Base-by-base conservation (phyloP, 2,888 invertebrate species). In the Aplocera efformata region DNA sequence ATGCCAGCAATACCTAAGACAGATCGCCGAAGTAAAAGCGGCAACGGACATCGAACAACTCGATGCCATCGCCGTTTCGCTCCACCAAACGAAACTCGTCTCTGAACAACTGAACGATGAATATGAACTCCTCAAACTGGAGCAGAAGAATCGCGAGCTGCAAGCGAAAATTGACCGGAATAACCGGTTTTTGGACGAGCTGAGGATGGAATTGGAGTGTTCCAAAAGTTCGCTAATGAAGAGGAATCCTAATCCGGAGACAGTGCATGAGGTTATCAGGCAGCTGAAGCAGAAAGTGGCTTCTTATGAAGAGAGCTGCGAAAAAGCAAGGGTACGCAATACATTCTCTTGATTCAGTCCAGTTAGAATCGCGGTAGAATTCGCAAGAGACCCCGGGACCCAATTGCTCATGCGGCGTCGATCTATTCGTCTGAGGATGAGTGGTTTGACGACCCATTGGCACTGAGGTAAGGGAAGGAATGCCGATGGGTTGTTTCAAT, bases 231-330 rank as follows among this genome's bases (percentile, higher is more conserved):
- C 67, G 0, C 49, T 88, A 32, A 44, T 45, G 0, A 53, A 40
- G 6, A 74, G 71, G 44, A 62, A 56, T 6, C 80, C 81, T 0
- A 82, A 73, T 46, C 79, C 82, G 0, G 76, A 75, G 3, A 78
- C 71, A 42, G 72, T 85, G 23, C 68, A 72, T 22, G 85, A 88
- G 8, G 62, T 67, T 47, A 72, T 84, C 1, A 64, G 77, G n/a
- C 77, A 79, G 56, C 50, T 79, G 60, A 79, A 73, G 39, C 77
- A 73, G 43, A 88, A 85, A 36, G 64, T 86, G 0, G 66, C 58
- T 6, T 75, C 76, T 0, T 88, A 88, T 60, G 83, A 85, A 44
- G 79, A 84, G 37, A 82, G 67, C 42, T 79, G 66, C 49, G 72
- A 73, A 7, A 77, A 76, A 29, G 72, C 78, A 1, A 80, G 72